Percentiles rank a stretch among this genome's conserved stretches.
Evolutionary conservation across 2,113 vertebrate species (phyloP).

Genomic region (Phoenicopterus ruber): DNA sequence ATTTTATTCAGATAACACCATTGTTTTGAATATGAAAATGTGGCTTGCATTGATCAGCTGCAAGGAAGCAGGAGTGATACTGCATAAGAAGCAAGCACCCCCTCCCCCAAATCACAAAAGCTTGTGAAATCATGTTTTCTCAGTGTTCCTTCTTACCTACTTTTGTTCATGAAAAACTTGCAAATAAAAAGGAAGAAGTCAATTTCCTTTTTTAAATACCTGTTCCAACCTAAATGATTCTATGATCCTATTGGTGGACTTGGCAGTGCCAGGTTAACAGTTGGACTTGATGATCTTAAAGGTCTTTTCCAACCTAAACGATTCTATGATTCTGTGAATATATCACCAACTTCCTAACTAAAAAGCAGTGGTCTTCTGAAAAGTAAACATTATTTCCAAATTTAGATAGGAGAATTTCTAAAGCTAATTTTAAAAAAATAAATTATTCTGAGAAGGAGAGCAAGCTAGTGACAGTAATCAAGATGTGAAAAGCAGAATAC

Average conservation of each 20-base stretch:
- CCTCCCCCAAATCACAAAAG: not conserved
- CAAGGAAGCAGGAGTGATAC: not conserved
- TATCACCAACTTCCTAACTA: not conserved
- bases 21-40: not conserved
- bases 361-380: not conserved
- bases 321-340: no score
- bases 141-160: not conserved
- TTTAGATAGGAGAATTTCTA: not conserved
- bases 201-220: not conserved
- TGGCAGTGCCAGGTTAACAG: no score
- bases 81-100: not conserved
- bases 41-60: not conserved
- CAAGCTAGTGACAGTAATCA: not conserved
- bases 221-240: not conserved
- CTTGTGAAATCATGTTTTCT: not conserved
- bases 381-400: not conserved
- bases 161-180: not conserved
- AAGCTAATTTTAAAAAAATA: not conserved
- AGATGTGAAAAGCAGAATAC: not conserved
- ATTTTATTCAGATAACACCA: not conserved
- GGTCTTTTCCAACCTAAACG: no score
- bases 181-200: not conserved
- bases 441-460: not conserved
- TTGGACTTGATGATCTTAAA: no score
- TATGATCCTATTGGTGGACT: no score